Conservation (phyloP, 2,888 invertebrate species). For the Lacanobia oleracea region DNA sequence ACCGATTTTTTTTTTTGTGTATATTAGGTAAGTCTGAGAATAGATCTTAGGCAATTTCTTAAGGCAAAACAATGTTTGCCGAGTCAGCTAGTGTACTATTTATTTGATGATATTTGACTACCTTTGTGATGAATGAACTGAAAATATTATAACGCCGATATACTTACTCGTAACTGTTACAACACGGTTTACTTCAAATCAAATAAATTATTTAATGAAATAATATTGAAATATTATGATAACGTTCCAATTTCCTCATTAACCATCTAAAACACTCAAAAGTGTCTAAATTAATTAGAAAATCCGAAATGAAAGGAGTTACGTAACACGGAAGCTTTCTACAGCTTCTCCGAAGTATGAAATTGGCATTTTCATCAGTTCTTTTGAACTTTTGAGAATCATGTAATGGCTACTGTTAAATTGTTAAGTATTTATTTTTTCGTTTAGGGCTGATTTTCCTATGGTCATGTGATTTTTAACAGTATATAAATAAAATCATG, state of each 20-base stretch:
- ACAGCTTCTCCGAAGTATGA: background rate
- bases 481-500: too few species aligned
- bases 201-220: background rate
- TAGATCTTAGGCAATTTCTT: too few species aligned
- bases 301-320: background rate
- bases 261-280: background rate
- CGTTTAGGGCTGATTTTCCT: background rate
- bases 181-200: background rate
- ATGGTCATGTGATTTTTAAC: background rate
- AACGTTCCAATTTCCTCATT: background rate
- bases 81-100: too few species aligned
- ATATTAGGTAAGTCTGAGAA: too few species aligned
- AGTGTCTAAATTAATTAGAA: background rate
- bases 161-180: too few species aligned
- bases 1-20: too few species aligned
- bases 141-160: too few species aligned
- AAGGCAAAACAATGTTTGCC: too few species aligned
- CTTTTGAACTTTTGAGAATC: background rate
- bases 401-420: too few species aligned
- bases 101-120: too few species aligned
- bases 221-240: background rate
- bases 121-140: too few species aligned
- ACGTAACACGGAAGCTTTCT: background rate
- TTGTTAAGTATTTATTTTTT: background rate
- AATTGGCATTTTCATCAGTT: conserved; percentile 6